A percentile compares a stretch with the other conserved stretches of the same genome.
These are phyloP conservation scores for Sminthurides bifidus DNA, from an alignment of 1,140 invertebrate genomes.

Conservation along the genomic window DNA sequence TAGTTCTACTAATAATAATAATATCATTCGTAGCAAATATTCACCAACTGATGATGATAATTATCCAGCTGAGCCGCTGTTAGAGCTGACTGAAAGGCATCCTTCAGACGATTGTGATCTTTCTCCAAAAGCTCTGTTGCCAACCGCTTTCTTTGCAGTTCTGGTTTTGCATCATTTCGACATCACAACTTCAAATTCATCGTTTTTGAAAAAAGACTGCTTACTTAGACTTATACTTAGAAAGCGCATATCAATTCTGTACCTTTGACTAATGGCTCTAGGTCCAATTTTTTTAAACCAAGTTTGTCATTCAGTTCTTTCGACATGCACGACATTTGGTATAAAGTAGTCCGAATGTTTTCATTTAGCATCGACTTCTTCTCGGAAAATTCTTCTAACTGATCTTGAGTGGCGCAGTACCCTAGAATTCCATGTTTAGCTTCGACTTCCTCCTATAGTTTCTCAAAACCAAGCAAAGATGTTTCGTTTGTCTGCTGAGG, in stretches of 20 bases:
- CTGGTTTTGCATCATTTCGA: too few species aligned
- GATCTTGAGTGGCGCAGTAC: slow-evolving; percentile 38
- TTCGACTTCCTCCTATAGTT: slow-evolving; percentile 33
- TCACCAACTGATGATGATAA: neutral
- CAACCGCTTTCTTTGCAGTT: slow-evolving; percentile 1
- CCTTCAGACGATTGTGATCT: neutral
- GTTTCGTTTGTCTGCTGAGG: neutral
- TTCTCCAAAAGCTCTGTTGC: neutral
- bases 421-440: slow-evolving; percentile 41
- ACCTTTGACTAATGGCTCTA: slow-evolving; percentile 51
- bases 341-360: slow-evolving; percentile 43
- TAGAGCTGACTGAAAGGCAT: neutral
- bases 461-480: neutral
- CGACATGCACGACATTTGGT: slow-evolving; percentile 47
- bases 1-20: neutral
- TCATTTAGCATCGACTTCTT: slow-evolving; percentile 45
- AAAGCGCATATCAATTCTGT: too few species aligned
- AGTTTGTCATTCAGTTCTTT: slow-evolving; percentile 43
- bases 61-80: neutral
- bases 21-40: neutral
- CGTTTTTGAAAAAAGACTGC: too few species aligned
- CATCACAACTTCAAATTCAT: too few species aligned
- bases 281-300: slow-evolving; percentile 42
- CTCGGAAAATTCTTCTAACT: slow-evolving; percentile 45
- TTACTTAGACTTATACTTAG: neutral